Base-by-base conservation (phyloP, 2,113 vertebrate genomes). In the Rhinolophus sinicus region DNA sequence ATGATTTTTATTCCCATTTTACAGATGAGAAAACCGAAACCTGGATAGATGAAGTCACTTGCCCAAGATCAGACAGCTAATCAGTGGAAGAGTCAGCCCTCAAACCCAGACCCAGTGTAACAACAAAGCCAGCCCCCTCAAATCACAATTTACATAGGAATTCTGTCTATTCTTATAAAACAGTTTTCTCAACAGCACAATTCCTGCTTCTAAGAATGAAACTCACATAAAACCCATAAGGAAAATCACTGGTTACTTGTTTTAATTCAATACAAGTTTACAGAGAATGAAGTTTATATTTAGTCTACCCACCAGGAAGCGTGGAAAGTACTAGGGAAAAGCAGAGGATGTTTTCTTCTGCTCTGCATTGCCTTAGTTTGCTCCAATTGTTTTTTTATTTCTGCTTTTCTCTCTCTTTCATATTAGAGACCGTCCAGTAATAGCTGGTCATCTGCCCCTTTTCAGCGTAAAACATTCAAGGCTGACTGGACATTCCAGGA, bases 191-290 rank as follows among this genome's bases (percentile, higher is more conserved):
- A 28, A 35, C n/a, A 82, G 18, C 2, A 47, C n/a, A 70, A 56
- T 81, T 54, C 54, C 47, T 70, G 35, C 11, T 58, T 89, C 76
- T 94, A 78, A 35, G 81, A 86, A 94, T 78, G 5, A 94, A 87
- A 40, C 11, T 21, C 52, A 70, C 19, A 47, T 60, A 24, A 44
- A 82, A 93, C 15, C 33, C 13, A 33, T 76, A 92, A 35, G 69
- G 58, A 81, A 87, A 92, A 58, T 40, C n/a, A 76, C 6, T 50
- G 40, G 44, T 75, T 70, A 93, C 7, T 44, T 52, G 62, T 87
- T 81, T 96, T 56, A 78, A 88, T 69, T 56, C 28, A 26, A 70
- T 30, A 22, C 21, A 28, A 38, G n/a, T 56, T 75, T 75, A 67
- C 14, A 16, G 47, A 93, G 3, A 81, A 28, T 73, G 50, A 21